phyloP scores from a whole-genome alignment of 1,140 invertebrate genomes.

The Drosophila hydei region DNA sequence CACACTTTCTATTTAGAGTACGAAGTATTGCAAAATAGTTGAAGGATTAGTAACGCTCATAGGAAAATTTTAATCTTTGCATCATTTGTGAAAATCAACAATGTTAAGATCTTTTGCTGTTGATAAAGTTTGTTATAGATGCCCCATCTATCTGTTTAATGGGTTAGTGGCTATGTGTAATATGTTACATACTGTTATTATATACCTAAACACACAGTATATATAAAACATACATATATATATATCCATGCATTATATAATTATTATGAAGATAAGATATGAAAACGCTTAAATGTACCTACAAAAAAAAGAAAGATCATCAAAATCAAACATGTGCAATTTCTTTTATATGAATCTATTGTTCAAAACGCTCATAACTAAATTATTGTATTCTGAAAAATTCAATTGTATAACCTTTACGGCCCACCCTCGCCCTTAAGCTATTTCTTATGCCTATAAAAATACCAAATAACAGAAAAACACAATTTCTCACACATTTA shows the following conservation, averaged over 20 bases:
- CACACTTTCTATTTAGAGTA: too few species aligned
- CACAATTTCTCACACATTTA: not conserved
- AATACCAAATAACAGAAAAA: not conserved
- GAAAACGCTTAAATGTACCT: slow-evolving; percentile 68
- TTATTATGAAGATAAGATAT: slow-evolving; percentile 34
- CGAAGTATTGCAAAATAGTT: too few species aligned
- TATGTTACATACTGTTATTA: slow-evolving; percentile 7
- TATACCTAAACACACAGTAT: slow-evolving; percentile 22
- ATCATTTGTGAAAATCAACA: too few species aligned
- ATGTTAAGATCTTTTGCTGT: too few species aligned
- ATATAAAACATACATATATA: not conserved
- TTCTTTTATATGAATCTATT: slow-evolving; percentile 79
- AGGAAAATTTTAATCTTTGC: too few species aligned
- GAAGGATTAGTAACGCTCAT: too few species aligned
- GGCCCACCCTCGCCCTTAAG: slow-evolving; percentile 25
- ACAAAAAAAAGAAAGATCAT: slow-evolving; percentile 37
- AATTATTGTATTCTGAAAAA: slow-evolving; percentile 36
- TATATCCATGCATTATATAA: slow-evolving; percentile 27
- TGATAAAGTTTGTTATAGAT: too few species aligned
- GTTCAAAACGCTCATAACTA: slow-evolving; percentile 58
- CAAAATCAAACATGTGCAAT: slow-evolving; percentile 75
- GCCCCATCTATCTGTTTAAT: slow-evolving; percentile 1
- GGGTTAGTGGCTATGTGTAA: slow-evolving; percentile 22
- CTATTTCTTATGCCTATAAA: slow-evolving; percentile 30
- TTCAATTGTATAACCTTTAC: slow-evolving; percentile 59